Evolutionary conservation across 2,113 vertebrate genomes (phyloP), one percentile per base, ranked within the genome.

Genomic region (Dinomys branickii): DNA sequence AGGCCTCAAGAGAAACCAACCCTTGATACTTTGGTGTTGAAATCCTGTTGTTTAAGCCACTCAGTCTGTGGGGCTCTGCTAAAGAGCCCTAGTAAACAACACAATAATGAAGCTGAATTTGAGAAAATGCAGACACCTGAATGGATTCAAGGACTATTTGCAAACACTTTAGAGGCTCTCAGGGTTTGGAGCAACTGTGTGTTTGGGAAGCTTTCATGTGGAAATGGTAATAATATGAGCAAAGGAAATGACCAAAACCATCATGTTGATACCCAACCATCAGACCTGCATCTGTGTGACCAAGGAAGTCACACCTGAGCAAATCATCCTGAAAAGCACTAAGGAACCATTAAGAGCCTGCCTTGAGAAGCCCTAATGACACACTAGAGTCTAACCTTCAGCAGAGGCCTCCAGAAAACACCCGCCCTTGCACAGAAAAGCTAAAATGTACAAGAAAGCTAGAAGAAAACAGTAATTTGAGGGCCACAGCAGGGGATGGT

Each of bases 201-300:
- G 1, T 63, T 75, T 88, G 88, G 30, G 33, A 94, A 90, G 82
- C 17, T 75, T 78, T 90, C 50, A 19, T 19, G 26, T 44, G 28
- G 22, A 89, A 69, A 87, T 17, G 47, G 14, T 54, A 35, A 28
- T 52, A 83, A 44, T 93, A n/a, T 41, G 47, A 14, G 54, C 33
- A 94, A 78, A 94, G 91, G 52, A 77, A 95, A 89, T 81, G 52
- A 91, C 58, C 9, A 50, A 30, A 81, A 59, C 33, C 13, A 82
- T 88, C 24, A 87, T 28, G 5, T 4, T 83, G 54, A 87, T 92
- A 73, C 41, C 28, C 35, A 86, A 71, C 28, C 17, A 47, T 35
- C 3, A 90, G 41, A 69, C 63, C 91, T 56, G 38, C 67, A 22
- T 90, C 71, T 92, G 33, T 75, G 41, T 71, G 59, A 44, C 22